These are phyloP conservation scores for Gambelia wislizenii DNA, from an alignment of 2,797 vertebrate species.

Conservation along the genomic window DNA sequence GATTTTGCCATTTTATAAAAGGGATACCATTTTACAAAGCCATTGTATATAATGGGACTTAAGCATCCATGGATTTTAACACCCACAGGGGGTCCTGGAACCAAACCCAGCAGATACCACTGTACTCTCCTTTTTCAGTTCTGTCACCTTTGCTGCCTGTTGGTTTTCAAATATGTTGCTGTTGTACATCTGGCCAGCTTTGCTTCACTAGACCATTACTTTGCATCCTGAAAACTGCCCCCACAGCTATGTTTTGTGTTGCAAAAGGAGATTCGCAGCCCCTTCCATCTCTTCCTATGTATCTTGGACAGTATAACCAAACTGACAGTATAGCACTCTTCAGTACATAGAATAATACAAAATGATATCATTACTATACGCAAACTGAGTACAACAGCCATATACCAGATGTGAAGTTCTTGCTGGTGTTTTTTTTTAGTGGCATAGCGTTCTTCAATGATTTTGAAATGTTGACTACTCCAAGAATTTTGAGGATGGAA, in stretches of 20 bases:
- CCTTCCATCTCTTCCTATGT: conserved; percentile 31
- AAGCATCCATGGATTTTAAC: too few relatives aligned
- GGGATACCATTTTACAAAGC: too few relatives aligned
- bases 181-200: conserved; percentile 41
- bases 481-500: neutral
- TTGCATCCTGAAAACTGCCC: conserved; percentile 50
- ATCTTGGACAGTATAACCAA: conserved; percentile 11
- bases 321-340: neutral
- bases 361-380: neutral
- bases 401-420: neutral
- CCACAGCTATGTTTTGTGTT: conserved; percentile 53
- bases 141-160: conserved; percentile 47
- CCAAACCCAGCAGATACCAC: too few relatives aligned
- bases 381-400: neutral
- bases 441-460: neutral
- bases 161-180: conserved; percentile 44
- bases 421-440: neutral
- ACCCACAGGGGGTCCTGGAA: too few relatives aligned
- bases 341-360: neutral
- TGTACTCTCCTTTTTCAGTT: conserved; percentile 45
- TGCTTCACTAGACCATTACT: conserved; percentile 49
- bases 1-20: too few relatives aligned
- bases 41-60: too few relatives aligned
- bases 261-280: conserved; percentile 21
- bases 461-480: neutral